Evolutionary conservation across 23 tunicate genomes (phyloP), one percentile per base, ranked within the genome.

Genomic region (Trididemnum miniatum): DNA sequence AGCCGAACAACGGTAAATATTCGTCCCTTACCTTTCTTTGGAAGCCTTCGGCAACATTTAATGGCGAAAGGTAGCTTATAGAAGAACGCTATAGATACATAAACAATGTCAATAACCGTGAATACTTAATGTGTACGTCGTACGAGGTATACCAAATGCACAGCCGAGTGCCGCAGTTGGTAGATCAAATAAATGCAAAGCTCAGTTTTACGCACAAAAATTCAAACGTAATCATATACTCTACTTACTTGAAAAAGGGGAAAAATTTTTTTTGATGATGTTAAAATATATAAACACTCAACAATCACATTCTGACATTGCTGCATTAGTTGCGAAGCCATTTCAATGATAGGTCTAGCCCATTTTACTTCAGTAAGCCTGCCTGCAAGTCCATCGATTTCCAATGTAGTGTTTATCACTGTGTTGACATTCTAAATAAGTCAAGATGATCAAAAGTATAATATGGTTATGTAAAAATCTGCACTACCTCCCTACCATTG

Each of bases 191-290:
- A n/a, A n/a, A n/a, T n/a, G n/a, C n/a, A n/a, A n/a, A n/a, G n/a
- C n/a, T n/a, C n/a, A n/a, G n/a, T n/a, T n/a, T n/a, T n/a, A n/a
- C n/a, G n/a, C n/a, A n/a, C n/a, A n/a, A n/a, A n/a, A n/a, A n/a
- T n/a, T n/a, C n/a, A n/a, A n/a, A n/a, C n/a, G n/a, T n/a, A n/a
- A n/a, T n/a, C n/a, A n/a, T n/a, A n/a, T n/a, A n/a, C 15, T 62
- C 15, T 3, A 67, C 75, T 67, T 67, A 67, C 75, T 67, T 67
- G 38, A 67, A 67, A 67, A 12, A 67, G 25, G 2, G 75, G 75
- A 67, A 5, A 30, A 9, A 67, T 67, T 24, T 12, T 67, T 32
- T 67, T 67, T 5, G 38, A 67, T 9, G 37, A 31, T 3, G 38
- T 33, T 4, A 74, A 59, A 5, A 9, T 7, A 39, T n/a, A 39